Percentiles rank a stretch among this genome's conserved stretches.
phyloP scores from a whole-genome alignment of 2,113 vertebrate genomes.

The Syrrhaptes paradoxus region DNA sequence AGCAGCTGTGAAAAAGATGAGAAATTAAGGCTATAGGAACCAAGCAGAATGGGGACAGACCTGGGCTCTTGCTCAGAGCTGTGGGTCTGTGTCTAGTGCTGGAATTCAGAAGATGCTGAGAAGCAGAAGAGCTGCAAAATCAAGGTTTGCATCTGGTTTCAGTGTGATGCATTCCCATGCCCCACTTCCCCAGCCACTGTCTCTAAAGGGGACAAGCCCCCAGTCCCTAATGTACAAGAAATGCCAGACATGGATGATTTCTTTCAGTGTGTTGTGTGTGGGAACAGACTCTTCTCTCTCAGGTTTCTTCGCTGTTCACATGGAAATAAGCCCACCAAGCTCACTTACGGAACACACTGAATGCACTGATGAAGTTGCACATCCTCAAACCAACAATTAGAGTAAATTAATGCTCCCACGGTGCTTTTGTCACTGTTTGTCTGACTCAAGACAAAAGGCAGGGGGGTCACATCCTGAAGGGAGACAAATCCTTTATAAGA shows the following conservation, averaged over 20 bases:
- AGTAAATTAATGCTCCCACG: background rate
- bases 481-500: background rate
- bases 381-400: background rate
- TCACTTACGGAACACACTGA: background rate
- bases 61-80: background rate
- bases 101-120: background rate
- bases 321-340: background rate
- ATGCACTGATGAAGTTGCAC: background rate
- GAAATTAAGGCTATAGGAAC: background rate
- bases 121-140: background rate
- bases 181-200: background rate
- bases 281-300: background rate
- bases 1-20: background rate
- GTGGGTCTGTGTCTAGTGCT: background rate
- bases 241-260: background rate
- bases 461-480: background rate
- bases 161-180: rapidly evolving
- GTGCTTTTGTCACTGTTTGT: background rate
- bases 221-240: background rate
- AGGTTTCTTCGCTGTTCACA: background rate
- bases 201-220: background rate
- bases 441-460: constrained; percentile 12
- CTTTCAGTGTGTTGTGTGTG: background rate
- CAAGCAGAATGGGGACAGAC: background rate
- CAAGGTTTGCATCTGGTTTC: background rate